phyloP scores from a whole-genome alignment of 2,113 vertebrate species.

The Cyanoliseus patagonus region DNA sequence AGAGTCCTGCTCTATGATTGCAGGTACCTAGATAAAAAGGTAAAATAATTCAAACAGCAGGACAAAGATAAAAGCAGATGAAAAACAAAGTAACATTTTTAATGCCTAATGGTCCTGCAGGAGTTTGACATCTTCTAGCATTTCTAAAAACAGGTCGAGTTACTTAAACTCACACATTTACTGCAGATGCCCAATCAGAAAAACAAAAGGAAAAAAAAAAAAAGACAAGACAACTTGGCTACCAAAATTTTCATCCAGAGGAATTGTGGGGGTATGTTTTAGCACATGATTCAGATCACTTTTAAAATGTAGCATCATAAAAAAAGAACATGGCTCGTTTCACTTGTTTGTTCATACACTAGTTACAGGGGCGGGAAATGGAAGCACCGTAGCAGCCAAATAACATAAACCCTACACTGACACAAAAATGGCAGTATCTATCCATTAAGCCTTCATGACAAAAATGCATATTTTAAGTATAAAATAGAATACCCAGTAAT shows the following conservation, averaged over 20 bases:
- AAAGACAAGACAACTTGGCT: neutral
- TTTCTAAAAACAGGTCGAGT: neutral
- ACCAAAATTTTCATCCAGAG: neutral
- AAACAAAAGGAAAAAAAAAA: neutral
- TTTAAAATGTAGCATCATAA: neutral
- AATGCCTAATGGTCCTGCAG: neutral
- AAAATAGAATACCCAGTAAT: neutral
- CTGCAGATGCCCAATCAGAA: neutral
- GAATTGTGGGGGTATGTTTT: fast-evolving
- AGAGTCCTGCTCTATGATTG: neutral
- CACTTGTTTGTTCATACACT: neutral
- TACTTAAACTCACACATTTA: neutral
- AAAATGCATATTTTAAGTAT: neutral
- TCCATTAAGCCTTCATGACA: neutral
- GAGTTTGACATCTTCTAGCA: neutral
- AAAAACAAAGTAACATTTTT: neutral
- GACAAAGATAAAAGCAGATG: neutral
- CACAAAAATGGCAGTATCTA: neutral
- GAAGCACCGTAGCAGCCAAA: neutral
- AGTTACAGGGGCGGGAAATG: fast-evolving
- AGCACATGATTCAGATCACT: neutral
- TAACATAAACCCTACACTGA: neutral
- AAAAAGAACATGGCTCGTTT: neutral
- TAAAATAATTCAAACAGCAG: neutral
- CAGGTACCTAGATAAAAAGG: neutral